Conservation (phyloP, 2,797 vertebrate species). For the Intellagama lesueurii region DNA sequence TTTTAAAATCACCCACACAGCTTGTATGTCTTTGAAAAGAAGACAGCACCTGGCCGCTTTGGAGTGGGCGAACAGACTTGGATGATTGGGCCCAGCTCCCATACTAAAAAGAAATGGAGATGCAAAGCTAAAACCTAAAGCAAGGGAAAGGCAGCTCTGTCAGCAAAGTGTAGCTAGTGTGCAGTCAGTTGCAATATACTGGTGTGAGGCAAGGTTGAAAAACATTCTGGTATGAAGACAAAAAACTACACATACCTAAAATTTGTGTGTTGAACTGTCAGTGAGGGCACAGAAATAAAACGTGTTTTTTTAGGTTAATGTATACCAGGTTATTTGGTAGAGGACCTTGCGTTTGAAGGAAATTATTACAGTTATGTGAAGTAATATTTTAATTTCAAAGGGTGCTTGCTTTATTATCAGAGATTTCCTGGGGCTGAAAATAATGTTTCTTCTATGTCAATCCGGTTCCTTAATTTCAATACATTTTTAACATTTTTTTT, state of each 20-base stretch:
- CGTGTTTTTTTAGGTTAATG: not conserved
- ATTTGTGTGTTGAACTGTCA: not conserved
- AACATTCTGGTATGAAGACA: not conserved
- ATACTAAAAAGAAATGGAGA: not conserved
- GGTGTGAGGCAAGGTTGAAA: too few relatives aligned
- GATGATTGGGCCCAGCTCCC: too few relatives aligned
- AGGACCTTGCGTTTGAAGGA: not conserved
- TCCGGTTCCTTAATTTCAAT: not conserved
- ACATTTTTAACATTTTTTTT: not conserved
- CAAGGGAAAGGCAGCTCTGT: not conserved
- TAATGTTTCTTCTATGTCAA: too few relatives aligned
- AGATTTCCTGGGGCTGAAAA: not conserved
- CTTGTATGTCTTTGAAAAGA: too few relatives aligned
- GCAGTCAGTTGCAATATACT: not conserved
- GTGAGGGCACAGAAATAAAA: not conserved
- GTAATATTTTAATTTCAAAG: conserved; percentile 4
- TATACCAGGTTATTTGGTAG: not conserved
- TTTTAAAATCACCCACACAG: not conserved
- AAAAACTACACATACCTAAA: not conserved
- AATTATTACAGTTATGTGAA: not conserved
- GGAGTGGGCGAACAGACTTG: not conserved
- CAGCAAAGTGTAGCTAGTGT: not conserved
- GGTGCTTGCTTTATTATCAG: not conserved
- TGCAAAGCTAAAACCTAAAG: not conserved
- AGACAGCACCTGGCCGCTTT: not conserved